These are phyloP conservation scores for Drosophila willistoni DNA, from an alignment of 1,140 invertebrate species.

Conservation along the genomic window DNA sequence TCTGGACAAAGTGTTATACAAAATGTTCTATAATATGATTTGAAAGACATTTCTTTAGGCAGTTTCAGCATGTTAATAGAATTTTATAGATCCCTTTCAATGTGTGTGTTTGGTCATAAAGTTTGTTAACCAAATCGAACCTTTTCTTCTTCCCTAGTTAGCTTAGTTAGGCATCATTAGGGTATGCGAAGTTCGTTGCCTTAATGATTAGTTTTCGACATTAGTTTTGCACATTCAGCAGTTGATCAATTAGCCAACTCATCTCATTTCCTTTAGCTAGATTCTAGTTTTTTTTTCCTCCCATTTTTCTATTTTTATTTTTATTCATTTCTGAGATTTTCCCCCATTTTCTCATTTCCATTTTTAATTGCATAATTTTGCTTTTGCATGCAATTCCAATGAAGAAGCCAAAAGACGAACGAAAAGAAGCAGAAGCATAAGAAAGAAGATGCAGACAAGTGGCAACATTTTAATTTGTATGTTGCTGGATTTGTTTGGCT, in stretches of 20 bases:
- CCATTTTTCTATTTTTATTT: constrained; percentile 20
- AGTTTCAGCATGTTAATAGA: too few relatives aligned
- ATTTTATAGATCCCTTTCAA: too few relatives aligned
- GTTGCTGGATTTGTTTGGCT: constrained; percentile 30
- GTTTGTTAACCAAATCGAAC: too few relatives aligned
- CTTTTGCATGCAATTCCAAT: constrained; percentile 66
- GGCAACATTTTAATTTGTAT: constrained; percentile 78
- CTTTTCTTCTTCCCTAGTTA: too few relatives aligned
- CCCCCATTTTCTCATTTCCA: constrained; percentile 63
- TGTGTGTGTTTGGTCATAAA: too few relatives aligned
- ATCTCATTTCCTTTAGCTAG: constrained; percentile 35
- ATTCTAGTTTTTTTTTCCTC: constrained; percentile 26
- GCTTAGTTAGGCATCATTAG: neutral
- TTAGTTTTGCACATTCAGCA: neutral
- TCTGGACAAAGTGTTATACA: neutral
- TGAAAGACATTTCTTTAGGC: too few relatives aligned
- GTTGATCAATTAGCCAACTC: constrained; percentile 51
- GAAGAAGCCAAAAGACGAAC: constrained; percentile 37
- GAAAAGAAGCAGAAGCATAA: neutral
- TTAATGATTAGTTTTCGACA: neutral
- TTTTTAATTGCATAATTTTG: constrained; percentile 81
- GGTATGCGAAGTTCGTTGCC: neutral
- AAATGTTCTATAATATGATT: neutral
- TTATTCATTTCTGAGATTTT: constrained; percentile 28
- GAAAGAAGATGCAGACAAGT: constrained; percentile 37